Conservation (phyloP, 2,797 vertebrate species). For the Hydrolagus colliei region DNA sequence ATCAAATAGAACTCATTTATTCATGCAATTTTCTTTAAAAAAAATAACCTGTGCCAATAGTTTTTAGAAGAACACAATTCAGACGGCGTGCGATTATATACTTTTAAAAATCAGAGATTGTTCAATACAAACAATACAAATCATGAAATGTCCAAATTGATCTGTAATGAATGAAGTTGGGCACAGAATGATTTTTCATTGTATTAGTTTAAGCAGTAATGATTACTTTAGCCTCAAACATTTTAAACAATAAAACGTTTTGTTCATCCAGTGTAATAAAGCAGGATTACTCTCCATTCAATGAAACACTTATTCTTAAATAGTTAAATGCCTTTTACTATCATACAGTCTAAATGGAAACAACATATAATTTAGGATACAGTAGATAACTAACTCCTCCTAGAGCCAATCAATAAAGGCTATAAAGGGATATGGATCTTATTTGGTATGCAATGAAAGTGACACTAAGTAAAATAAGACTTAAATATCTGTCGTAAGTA, state of each 20-base stretch:
- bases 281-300: background rate
- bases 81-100: too few species aligned
- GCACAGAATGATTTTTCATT: slow-evolving; percentile 1
- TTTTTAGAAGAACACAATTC: too few species aligned
- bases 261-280: background rate
- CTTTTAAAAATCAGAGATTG: slow-evolving; percentile 7
- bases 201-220: background rate
- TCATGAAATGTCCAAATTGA: background rate
- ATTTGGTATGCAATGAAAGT: background rate
- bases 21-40: slow-evolving; percentile 42
- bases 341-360: background rate
- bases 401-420: background rate
- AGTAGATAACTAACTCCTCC: background rate
- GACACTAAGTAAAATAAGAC: background rate
- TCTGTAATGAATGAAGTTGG: slow-evolving; percentile 5
- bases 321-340: background rate
- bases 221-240: slow-evolving; percentile 4
- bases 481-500: background rate
- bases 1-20: slow-evolving; percentile 80
- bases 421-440: background rate
- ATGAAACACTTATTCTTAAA: background rate
- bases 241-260: background rate
- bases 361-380: background rate
- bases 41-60: background rate
- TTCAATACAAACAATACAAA: background rate